Evolutionary conservation across 2,888 invertebrate species (phyloP).

Genomic region (Platycheirus rosarum): DNA sequence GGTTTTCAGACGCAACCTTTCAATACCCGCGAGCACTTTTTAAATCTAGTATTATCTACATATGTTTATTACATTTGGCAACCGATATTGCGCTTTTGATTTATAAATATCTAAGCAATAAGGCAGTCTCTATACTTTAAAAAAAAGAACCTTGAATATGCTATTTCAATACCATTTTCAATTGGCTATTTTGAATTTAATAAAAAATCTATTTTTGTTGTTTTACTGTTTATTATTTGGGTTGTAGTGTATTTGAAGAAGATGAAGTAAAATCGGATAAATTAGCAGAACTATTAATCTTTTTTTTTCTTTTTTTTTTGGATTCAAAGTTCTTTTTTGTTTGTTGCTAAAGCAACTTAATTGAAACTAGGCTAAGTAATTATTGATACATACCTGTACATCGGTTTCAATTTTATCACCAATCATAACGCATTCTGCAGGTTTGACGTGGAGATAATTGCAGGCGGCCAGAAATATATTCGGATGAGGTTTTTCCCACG

Average conservation of each 20-base stretch:
- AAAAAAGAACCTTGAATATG: slow-evolving; percentile 35
- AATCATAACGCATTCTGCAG: slow-evolving; percentile 91
- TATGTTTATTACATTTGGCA: slow-evolving; percentile 36
- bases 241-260: slow-evolving; percentile 14
- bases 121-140: slow-evolving; percentile 42
- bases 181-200: no score
- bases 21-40: slow-evolving; percentile 39
- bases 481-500: slow-evolving; percentile 93
- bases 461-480: slow-evolving; percentile 93
- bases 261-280: slow-evolving; percentile 28
- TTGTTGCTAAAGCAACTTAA: slow-evolving; percentile 39
- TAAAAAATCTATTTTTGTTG: no score
- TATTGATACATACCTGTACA: slow-evolving; percentile 85
- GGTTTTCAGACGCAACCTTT: slow-evolving; percentile 55
- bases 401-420: slow-evolving; percentile 95
- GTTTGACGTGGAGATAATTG: slow-evolving; percentile 88
- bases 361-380: slow-evolving; percentile 17
- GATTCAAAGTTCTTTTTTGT: slow-evolving; percentile 46
- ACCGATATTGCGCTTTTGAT: slow-evolving; percentile 38
- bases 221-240: no score
- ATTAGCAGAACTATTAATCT: slow-evolving; percentile 30
- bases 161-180: slow-evolving; percentile 38
- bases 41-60: slow-evolving; percentile 31
- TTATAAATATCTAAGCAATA: slow-evolving; percentile 44
- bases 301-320: slow-evolving; percentile 52